Conservation (phyloP, 2,113 vertebrate species). For the Mus pahari region DNA sequence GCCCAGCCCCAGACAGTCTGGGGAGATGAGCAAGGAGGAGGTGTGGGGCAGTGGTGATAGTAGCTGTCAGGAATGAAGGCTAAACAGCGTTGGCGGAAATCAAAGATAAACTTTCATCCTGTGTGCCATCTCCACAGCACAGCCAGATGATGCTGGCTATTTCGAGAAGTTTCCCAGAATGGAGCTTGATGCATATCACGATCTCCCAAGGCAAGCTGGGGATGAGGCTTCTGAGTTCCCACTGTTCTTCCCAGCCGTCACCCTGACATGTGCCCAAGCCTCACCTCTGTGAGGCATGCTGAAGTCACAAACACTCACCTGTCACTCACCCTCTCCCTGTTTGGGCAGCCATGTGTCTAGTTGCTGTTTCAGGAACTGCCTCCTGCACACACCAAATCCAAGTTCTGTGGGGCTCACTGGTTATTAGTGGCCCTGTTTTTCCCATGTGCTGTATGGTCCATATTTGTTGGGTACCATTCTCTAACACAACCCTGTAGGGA, state of each 20-base stretch:
- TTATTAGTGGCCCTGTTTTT: background rate
- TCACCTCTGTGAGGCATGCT: background rate
- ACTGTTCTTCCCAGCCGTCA: background rate
- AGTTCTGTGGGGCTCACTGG: background rate
- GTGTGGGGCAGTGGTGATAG: background rate
- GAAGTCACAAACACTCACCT: background rate
- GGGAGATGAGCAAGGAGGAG: background rate
- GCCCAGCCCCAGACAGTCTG: background rate
- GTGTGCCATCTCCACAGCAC: background rate
- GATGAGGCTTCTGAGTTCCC: background rate
- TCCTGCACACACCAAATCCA: background rate
- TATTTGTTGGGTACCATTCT: constrained; percentile 53
- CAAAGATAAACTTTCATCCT: constrained; percentile 29
- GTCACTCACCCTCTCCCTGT: background rate
- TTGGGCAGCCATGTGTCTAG: background rate
- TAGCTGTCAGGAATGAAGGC: constrained; percentile 24
- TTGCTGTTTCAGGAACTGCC: background rate
- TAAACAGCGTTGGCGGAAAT: constrained; percentile 44
- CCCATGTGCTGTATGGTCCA: constrained; percentile 72
- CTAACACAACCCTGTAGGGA: constrained; percentile 22
- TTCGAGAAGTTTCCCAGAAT: constrained; percentile 57
- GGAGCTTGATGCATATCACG: background rate
- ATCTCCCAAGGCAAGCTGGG: background rate
- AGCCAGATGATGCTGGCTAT: constrained; percentile 15
- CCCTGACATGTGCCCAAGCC: background rate